phyloP scores from a whole-genome alignment of 2,888 invertebrate species.

The Allolobophora icterica region DNA sequence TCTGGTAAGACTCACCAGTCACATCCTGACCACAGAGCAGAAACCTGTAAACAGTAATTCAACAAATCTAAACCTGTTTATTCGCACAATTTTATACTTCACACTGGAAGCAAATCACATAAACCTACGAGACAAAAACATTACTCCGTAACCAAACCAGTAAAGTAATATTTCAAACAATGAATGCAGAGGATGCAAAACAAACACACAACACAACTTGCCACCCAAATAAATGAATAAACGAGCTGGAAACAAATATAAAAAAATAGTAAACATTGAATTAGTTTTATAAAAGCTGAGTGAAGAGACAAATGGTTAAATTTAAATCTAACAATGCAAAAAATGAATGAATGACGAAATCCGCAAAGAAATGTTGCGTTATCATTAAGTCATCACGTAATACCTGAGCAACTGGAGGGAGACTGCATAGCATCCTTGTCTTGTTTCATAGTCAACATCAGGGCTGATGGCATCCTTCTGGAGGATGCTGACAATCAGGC shows the following conservation, averaged over 20 bases:
- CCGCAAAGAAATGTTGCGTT: background rate
- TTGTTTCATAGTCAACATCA: conserved; percentile 66
- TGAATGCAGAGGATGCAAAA: too few relatives aligned
- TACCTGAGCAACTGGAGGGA: conserved; percentile 66
- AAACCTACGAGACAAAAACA: too few relatives aligned
- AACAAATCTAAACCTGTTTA: background rate
- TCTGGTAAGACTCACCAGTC: conserved; percentile 51
- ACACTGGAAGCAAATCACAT: too few relatives aligned
- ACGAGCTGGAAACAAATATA: too few relatives aligned
- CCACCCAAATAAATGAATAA: too few relatives aligned
- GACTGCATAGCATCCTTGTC: conserved; percentile 67
- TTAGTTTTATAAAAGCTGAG: background rate
- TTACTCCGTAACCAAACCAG: too few relatives aligned
- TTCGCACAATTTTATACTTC: too few relatives aligned
- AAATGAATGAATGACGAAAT: background rate
- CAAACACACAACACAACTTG: too few relatives aligned
- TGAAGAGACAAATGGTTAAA: background rate
- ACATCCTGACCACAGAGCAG: conserved; percentile 65
- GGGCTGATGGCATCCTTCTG: conserved; percentile 65
- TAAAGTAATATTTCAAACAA: too few relatives aligned
- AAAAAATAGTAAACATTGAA: too few relatives aligned
- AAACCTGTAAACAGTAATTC: conserved; percentile 53
- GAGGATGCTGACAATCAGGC: conserved; percentile 64
- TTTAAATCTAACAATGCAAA: background rate
- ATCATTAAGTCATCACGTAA: background rate